Conservation (phyloP, 2,888 invertebrate species). For the Apoda limacodes region DNA sequence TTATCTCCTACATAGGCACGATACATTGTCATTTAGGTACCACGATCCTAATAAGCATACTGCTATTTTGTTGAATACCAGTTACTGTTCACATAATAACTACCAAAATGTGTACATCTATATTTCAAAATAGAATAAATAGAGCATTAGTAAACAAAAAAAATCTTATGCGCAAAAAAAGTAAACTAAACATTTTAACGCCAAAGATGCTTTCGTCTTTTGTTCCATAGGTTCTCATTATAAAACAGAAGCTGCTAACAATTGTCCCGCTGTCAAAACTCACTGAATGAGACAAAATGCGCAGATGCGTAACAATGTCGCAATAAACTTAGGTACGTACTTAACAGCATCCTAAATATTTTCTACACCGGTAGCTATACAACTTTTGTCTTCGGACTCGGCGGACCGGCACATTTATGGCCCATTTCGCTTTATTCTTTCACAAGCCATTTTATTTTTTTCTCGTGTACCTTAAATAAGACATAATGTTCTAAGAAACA, state of each 20-base stretch:
- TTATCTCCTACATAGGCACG: too few species aligned
- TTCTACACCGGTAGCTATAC: constrained; percentile 46
- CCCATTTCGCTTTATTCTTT: constrained; percentile 54
- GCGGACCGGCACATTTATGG: constrained; percentile 39
- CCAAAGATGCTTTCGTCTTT: not conserved
- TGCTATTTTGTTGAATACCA: too few species aligned
- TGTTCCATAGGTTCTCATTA: constrained; percentile 22
- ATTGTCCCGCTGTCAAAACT: constrained; percentile 55
- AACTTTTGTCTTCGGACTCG: constrained; percentile 52
- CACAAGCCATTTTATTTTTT: constrained; percentile 52
- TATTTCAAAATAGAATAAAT: too few species aligned
- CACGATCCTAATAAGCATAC: too few species aligned
- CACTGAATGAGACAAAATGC: constrained; percentile 44
- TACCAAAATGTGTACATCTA: too few species aligned
- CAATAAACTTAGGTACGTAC: constrained; percentile 50
- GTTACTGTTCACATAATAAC: too few species aligned
- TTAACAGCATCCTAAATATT: constrained; percentile 57
- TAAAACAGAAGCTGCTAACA: constrained; percentile 51
- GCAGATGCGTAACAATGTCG: constrained; percentile 50
- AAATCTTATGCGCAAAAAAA: too few species aligned
- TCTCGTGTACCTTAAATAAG: constrained; percentile 63
- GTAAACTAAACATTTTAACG: too few species aligned
- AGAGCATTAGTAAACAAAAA: too few species aligned
- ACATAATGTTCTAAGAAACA: constrained; percentile 67
- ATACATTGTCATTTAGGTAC: too few species aligned